Conservation (phyloP, 2,797 vertebrate species). For the Enteromius fasciolatus region DNA sequence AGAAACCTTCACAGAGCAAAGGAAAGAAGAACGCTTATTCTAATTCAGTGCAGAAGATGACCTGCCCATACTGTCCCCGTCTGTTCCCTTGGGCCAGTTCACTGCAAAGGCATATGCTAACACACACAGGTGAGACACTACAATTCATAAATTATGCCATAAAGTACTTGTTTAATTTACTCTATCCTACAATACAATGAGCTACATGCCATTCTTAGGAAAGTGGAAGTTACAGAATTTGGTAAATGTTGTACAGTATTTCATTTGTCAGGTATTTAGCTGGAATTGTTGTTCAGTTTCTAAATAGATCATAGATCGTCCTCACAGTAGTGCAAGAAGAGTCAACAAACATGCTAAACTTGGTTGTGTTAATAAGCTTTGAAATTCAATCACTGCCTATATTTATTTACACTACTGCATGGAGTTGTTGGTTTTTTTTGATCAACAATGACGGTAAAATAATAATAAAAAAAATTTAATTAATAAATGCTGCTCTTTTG, state of each 20-base stretch:
- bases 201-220: neutral
- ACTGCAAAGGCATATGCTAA: slow-evolving; percentile 94
- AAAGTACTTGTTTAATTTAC: neutral
- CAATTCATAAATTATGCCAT: neutral
- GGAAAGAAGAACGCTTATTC: slow-evolving; percentile 91
- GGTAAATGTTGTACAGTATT: neutral
- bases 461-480: too few species aligned
- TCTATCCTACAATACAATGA: neutral
- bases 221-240: neutral
- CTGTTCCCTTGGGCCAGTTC: slow-evolving; percentile 96
- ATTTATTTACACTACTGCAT: neutral
- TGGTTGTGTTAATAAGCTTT: neutral
- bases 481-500: neutral
- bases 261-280: neutral
- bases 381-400: neutral
- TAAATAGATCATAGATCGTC: neutral
- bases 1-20: slow-evolving; percentile 69
- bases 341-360: neutral
- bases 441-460: neutral
- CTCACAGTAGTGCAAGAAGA: neutral
- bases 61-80: slow-evolving; percentile 90
- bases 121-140: slow-evolving; percentile 78
- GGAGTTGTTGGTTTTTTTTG: neutral
- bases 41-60: slow-evolving; percentile 92
- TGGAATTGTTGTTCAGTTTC: neutral